phyloP scores from a whole-genome alignment of 2,113 vertebrate species.

The Dicentrarchus labrax region DNA sequence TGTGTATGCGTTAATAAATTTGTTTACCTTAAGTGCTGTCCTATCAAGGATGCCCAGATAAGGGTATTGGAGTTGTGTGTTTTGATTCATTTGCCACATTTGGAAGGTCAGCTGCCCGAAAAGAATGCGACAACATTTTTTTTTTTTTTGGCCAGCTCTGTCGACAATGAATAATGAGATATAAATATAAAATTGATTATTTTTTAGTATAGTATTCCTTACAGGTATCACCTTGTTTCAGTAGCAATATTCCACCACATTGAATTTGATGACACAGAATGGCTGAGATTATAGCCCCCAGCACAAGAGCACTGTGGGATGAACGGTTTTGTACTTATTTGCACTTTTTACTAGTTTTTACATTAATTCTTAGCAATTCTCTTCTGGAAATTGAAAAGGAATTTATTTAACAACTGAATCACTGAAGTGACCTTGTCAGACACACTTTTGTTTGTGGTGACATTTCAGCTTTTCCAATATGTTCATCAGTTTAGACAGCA shows the following conservation, averaged over 20 bases:
- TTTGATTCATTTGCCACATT: constrained; percentile 9
- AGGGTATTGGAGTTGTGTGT: not conserved
- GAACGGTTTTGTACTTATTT: not conserved
- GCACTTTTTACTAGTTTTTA: constrained; percentile 1
- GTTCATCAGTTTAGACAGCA: constrained; percentile 6
- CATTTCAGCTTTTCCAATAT: not conserved
- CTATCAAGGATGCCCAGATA: not conserved
- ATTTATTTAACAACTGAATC: not conserved
- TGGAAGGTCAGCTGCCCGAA: not conserved
- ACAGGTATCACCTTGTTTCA: constrained; percentile 38
- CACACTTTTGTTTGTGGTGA: not conserved
- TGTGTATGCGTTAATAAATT: not conserved
- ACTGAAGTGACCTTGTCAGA: not conserved
- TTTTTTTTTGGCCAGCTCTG: not conserved
- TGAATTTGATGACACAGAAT: constrained; percentile 31
- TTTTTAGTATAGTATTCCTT: constrained; percentile 5
- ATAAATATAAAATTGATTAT: not conserved
- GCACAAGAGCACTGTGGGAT: not conserved
- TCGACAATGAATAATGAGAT: not conserved
- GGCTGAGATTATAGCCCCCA: constrained; percentile 11
- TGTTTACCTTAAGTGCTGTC: not conserved
- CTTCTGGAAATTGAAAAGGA: not conserved
- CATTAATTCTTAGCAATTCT: not conserved
- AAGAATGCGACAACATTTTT: not conserved
- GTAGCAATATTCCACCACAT: constrained; percentile 7